Percentiles rank a stretch among this genome's conserved stretches.
phyloP scores from a whole-genome alignment of 2,113 vertebrate genomes.

The Cryptotis parvus region DNA sequence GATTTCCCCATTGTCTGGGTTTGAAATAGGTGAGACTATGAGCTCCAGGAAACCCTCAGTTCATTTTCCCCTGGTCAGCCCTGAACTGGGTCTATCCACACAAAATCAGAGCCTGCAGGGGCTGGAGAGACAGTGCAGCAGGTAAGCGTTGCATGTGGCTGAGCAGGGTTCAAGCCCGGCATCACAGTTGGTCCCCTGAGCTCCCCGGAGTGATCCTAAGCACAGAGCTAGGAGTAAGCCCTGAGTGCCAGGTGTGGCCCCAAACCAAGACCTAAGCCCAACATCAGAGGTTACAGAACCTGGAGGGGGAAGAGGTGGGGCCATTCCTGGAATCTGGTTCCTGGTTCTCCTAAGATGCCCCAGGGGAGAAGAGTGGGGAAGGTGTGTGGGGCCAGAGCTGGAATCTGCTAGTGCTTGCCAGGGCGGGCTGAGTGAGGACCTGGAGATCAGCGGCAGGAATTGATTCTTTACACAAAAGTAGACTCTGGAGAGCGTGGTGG shows the following conservation, averaged over 20 bases:
- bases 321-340: not conserved
- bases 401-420: not conserved
- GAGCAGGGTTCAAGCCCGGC: too few species aligned
- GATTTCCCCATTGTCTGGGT: conserved; percentile 20
- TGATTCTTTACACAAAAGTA: not conserved
- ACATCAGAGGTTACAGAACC: too few species aligned
- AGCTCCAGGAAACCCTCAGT: conserved; percentile 21
- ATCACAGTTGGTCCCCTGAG: too few species aligned
- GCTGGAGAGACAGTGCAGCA: too few species aligned
- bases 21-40: conserved; percentile 53
- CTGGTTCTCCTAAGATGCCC: not conserved
- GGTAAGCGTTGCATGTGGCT: too few species aligned
- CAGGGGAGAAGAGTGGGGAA: not conserved
- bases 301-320: not conserved
- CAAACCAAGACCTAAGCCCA: too few species aligned
- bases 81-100: not conserved
- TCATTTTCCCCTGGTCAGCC: conserved; percentile 20
- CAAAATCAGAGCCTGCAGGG: not conserved
- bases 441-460: not conserved
- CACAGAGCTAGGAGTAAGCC: too few species aligned
- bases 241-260: too few species aligned
- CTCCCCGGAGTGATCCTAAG: too few species aligned
- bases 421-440: not conserved
- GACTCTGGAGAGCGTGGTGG: not conserved
- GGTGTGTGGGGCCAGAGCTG: not conserved